Base-by-base conservation (phyloP, 2,113 vertebrate species). In the Misgurnus anguillicaudatus region DNA sequence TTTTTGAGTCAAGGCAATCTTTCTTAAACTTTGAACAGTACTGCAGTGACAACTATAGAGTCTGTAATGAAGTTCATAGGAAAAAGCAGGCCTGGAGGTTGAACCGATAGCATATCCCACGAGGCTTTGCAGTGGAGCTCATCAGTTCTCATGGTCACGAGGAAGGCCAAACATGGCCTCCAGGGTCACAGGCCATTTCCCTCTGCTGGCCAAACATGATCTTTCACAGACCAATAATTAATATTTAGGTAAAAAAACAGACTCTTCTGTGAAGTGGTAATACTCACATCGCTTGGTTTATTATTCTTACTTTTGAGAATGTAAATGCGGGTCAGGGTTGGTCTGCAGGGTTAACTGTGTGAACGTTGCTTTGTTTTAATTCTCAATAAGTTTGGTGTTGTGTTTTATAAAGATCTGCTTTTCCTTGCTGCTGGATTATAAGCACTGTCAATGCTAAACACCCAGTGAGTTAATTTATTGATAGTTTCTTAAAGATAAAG, bases 101-200 rank as follows among this genome's bases (percentile, higher is more conserved):
- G 88, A 89, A 85, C 63, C 9, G 67, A 67, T 24, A 4, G 64
- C 81, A 79, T 66, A 86, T 90, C 90, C 86, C 88, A 87, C 31
- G 78, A 87, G 86, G 67, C 86, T 81, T 72, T 83, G 77, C 80
- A 84, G 82, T 63, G 79, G 4, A 51, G 31, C 39, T 24, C 38
- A 17, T 77, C 16, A 51, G 89, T 89, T 93, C 89, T 91, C 89
- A 91, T 88, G 88, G 75, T 55, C 68, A 65, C 21, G 68, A 74
- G 74, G 41, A 41, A 73, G 65, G 74, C 57, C 81, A 87, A 84
- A 88, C 83, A 42, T 67, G 81, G 83, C 85, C 88, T 83, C 85
- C 51, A 3, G 61, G 90, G 89, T 89, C 89, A 89, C 69, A 83
- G 42, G 78, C 65, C 53, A 83, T 86, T 90, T 91, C 90, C 90